Percentiles rank a stretch among this genome's conserved stretches.
Conservation (phyloP, 2,888 invertebrate species). For the Liposcelis brunnea region DNA sequence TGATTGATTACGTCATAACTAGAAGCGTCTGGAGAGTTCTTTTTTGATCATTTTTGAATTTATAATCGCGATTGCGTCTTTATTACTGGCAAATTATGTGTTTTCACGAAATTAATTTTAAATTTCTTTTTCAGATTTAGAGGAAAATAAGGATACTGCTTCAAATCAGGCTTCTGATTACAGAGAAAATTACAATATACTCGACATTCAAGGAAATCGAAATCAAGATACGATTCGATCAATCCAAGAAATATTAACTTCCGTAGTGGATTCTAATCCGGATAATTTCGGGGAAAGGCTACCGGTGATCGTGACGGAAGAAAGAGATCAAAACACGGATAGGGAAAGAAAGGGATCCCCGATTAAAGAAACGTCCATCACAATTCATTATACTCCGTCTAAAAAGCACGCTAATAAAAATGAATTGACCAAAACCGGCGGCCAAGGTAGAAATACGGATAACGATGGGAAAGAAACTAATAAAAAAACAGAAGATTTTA, state of each 20-base stretch:
- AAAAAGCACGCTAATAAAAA: not conserved
- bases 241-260: slow-evolving; percentile 2
- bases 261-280: slow-evolving; percentile 5
- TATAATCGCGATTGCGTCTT: too few relatives aligned
- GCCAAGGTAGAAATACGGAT: not conserved
- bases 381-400: slow-evolving; percentile 6
- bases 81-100: too few relatives aligned
- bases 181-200: too few relatives aligned
- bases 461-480: slow-evolving; percentile 4
- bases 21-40: too few relatives aligned
- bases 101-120: too few relatives aligned
- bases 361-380: slow-evolving; percentile 1
- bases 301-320: slow-evolving; percentile 2
- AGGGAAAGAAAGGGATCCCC: not conserved
- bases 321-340: not conserved
- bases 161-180: too few relatives aligned
- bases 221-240: slow-evolving; percentile 7
- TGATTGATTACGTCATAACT: too few relatives aligned
- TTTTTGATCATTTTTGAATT: too few relatives aligned
- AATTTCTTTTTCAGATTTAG: too few relatives aligned
- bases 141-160: too few relatives aligned
- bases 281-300: slow-evolving; percentile 7
- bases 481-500: not conserved
- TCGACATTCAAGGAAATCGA: not conserved
- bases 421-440: too few relatives aligned